Conservation (phyloP, 2,113 vertebrate species). For the Illadopsis cleaveri region DNA sequence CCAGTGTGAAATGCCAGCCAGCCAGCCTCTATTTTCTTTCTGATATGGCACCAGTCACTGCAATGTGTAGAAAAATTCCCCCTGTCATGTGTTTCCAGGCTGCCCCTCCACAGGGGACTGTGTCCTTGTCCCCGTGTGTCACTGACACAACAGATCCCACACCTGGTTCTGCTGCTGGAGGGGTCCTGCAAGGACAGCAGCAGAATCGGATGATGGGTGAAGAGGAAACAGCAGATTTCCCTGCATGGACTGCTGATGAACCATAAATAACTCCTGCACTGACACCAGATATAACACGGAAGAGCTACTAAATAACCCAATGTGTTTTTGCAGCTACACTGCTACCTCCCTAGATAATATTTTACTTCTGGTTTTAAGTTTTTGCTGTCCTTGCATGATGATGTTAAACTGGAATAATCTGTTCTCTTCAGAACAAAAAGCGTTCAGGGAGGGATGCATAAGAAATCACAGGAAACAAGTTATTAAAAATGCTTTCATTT, state of each 20-base stretch:
- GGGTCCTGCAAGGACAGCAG: background rate
- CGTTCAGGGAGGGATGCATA: background rate
- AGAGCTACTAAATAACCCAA: conserved; percentile 38
- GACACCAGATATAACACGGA: background rate
- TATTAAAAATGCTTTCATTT: background rate
- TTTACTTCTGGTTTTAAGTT: conserved; percentile 38
- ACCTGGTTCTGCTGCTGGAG: background rate
- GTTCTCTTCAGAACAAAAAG: background rate
- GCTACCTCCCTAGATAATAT: conserved; percentile 1
- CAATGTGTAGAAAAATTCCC: background rate
- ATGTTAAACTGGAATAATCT: background rate
- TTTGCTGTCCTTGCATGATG: conserved; percentile 24
- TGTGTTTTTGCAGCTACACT: background rate
- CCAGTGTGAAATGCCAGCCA: background rate
- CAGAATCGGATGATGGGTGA: background rate
- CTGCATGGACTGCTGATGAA: background rate
- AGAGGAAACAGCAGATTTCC: background rate
- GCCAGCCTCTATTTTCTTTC: background rate
- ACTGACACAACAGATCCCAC: background rate
- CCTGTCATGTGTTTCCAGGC: fast-evolving
- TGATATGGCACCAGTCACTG: background rate
- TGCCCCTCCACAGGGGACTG: background rate
- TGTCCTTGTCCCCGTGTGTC: background rate
- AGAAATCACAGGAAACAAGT: background rate
- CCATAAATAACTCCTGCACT: background rate